Base-by-base conservation (phyloP, 1,140 invertebrate species). In the Drosophila nigrodunni region DNA sequence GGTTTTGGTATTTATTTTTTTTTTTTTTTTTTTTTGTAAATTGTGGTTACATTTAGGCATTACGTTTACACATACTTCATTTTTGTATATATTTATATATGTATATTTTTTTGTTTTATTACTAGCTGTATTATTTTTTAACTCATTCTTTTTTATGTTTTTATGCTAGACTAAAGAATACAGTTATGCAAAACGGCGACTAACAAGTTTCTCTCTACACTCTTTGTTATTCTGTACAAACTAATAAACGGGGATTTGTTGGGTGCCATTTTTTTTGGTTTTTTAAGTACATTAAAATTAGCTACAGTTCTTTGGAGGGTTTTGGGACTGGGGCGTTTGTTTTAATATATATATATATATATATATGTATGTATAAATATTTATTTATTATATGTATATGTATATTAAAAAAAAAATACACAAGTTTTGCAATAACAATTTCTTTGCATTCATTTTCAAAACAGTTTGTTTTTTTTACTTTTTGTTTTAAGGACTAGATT, bases 401-500 rank as follows among this genome's bases (percentile, higher is more conserved):
- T 69, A 21, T 55, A 62, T 55, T 30, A 43, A 71, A 79, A 87
- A 87, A 82, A 82, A 73, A 79, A 77, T 74, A 80, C 73, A 77
- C 67, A 82, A 65, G 54, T 80, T 77, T 50, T 43, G 58, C 65
- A 62, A 58, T 78, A 78, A 78, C 75, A 82, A 64, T 68, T 78
- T 43, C 21, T 46, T 57, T 62, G 39, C 25, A 41, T 50, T 47
- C 41, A 59, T 52, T 61, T 64, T 62, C 57, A 62, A 65, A 72
- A 72, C 68, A 60, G 34, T 58, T 72, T 68, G 60, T 65, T 30
- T 9, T 47, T 35, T 52, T 64, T 62, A 37, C 54, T 68, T 54
- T 47, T 54, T 49, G 10, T 37, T 83, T 87, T 82, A 77, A 80
- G 83, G 90, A 92, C 90, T 92, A 92, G 90, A 90, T 90, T 92